phyloP scores from a whole-genome alignment of 2,113 vertebrate species.

The Forbesichthys agassizii region DNA sequence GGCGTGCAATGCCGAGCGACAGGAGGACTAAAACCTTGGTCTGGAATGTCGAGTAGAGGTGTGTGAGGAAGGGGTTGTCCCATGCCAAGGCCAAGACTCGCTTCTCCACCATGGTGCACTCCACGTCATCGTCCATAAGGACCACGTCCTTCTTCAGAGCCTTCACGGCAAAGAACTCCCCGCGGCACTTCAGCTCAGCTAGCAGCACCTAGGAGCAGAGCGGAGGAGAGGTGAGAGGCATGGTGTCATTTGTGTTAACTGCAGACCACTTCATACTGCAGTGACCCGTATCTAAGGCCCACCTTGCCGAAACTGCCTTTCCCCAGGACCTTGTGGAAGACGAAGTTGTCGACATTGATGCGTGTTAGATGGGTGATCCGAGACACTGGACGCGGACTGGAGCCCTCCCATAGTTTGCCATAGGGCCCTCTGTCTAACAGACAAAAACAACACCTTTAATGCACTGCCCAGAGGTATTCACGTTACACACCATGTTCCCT shows the following conservation, averaged over 20 bases:
- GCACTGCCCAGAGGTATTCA: background rate
- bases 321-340: conserved; percentile 93
- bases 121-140: conserved; percentile 96
- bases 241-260: background rate
- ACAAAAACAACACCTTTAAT: conserved; percentile 8
- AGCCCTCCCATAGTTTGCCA: conserved; percentile 86
- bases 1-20: background rate
- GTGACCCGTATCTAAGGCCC: background rate
- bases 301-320: conserved; percentile 99
- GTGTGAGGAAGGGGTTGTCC: conserved; percentile 97
- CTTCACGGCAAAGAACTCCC: conserved; percentile 92
- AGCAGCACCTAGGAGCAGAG: conserved; percentile 83
- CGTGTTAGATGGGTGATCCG: conserved; percentile 70
- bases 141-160: conserved; percentile 98
- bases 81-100: conserved; percentile 92
- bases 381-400: conserved; percentile 54
- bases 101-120: conserved; percentile 99
- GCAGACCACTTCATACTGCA: background rate
- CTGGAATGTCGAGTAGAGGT: conserved; percentile 94
- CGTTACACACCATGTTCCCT: background rate
- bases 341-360: conserved; percentile 85
- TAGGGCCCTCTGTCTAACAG: conserved; percentile 75
- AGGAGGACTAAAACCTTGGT: conserved; percentile 81
- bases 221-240: background rate
- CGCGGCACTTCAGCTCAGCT: conserved; percentile 89